Percentiles rank a stretch among this genome's conserved stretches.
Evolutionary conservation across 2,113 vertebrate species (phyloP).

Genomic region (Hyperopisus bebe): DNA sequence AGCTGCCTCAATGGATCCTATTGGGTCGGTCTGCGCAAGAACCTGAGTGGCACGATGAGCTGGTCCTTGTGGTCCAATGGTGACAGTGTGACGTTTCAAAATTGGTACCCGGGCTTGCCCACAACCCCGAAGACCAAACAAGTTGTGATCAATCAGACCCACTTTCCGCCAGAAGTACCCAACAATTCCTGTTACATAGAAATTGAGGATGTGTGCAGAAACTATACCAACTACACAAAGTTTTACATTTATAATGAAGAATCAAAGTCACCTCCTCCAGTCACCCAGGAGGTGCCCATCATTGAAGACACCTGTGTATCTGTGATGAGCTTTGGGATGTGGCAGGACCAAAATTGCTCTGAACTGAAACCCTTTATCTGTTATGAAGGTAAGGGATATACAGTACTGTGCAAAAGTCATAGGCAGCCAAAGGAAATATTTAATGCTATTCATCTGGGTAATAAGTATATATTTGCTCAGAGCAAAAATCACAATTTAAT

Average conservation of each 20-base stretch:
- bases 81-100: constrained; percentile 55
- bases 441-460: neutral
- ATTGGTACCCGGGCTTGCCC: constrained; percentile 60
- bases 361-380: constrained; percentile 48
- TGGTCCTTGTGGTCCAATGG: constrained; percentile 56
- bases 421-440: neutral
- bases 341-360: constrained; percentile 49
- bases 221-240: neutral
- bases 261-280: neutral
- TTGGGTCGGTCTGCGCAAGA: constrained; percentile 58
- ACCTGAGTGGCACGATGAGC: neutral
- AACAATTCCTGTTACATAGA: neutral
- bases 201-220: constrained; percentile 1
- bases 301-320: constrained; percentile 50
- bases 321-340: constrained; percentile 49
- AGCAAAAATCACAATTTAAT: neutral
- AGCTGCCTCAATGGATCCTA: constrained; percentile 17
- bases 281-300: neutral
- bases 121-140: constrained; percentile 15
- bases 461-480: neutral
- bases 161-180: neutral
- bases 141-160: neutral
- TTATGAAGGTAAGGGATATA: constrained; percentile 51
- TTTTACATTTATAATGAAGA: neutral
- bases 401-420: neutral